Evolutionary conservation across 2,888 invertebrate genomes (phyloP).

Genomic region (Argynnis bischoffii): DNA sequence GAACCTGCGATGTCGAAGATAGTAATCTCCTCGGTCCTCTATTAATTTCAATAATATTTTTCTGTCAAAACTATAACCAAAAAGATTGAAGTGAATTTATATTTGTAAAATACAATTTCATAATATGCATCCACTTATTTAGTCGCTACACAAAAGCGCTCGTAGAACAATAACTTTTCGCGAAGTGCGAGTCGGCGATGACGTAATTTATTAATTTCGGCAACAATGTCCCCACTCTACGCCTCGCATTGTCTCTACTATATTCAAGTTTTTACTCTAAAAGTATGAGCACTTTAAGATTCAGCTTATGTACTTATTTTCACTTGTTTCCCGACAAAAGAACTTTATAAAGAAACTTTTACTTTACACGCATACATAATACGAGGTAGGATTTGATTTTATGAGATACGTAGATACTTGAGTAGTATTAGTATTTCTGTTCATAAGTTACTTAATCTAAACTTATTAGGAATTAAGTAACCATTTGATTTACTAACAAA

Average conservation of each 20-base stretch:
- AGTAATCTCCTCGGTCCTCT: no score
- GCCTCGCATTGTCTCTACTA: conserved; percentile 10
- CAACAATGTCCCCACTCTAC: conserved; percentile 21
- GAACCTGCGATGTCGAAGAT: no score
- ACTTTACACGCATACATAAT: no score
- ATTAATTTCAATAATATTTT: no score
- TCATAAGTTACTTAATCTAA: no score
- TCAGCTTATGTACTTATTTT: conserved; percentile 11
- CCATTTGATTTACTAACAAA: no score
- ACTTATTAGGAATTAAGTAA: no score
- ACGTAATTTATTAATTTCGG: conserved; percentile 30
- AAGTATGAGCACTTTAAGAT: conserved; percentile 5
- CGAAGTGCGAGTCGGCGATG: conserved; percentile 14
- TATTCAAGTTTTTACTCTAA: conserved; percentile 11
- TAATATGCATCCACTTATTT: conserved; percentile 20
- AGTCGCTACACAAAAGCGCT: conserved; percentile 8
- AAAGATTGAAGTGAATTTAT: neutral
- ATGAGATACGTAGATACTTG: no score
- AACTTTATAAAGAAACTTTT: neutral
- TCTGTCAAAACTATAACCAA: neutral
- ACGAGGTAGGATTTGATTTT: no score
- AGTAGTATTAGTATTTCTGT: no score
- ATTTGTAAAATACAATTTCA: conserved; percentile 2
- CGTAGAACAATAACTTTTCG: conserved; percentile 23
- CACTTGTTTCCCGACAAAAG: neutral